Evolutionary conservation across 2,797 vertebrate genomes (phyloP).

Genomic region (Fistularia commersonii): DNA sequence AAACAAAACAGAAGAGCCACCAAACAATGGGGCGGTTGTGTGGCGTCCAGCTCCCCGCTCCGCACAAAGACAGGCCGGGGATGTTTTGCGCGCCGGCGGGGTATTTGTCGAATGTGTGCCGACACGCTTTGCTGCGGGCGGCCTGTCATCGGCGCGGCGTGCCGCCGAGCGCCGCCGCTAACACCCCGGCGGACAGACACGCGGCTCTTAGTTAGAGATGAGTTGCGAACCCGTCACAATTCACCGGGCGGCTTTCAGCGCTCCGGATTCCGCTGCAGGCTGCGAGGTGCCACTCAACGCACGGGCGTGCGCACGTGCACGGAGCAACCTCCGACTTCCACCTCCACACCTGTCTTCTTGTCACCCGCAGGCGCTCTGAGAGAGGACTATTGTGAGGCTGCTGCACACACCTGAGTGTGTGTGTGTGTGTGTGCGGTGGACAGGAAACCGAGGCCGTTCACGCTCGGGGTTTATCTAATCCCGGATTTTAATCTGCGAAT

Average conservation of each 20-base stretch:
- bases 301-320: conserved; percentile 4
- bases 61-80: conserved; percentile 16
- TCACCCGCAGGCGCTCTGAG: conserved; percentile 24
- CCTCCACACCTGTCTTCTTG: conserved; percentile 40
- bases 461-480: too few relatives aligned
- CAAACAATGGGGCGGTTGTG: not conserved
- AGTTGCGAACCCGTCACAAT: conserved; percentile 51
- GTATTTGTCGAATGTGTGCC: conserved; percentile 34
- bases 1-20: too few relatives aligned
- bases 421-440: too few relatives aligned
- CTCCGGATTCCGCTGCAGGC: conserved; percentile 46
- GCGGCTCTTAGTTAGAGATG: conserved; percentile 44
- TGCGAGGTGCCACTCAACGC: conserved; percentile 27
- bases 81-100: conserved; percentile 16
- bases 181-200: conserved; percentile 43
- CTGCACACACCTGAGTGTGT: conserved; percentile 3
- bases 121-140: conserved; percentile 50
- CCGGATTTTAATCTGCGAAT: too few relatives aligned
- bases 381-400: conserved; percentile 21
- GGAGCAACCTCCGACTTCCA: conserved; percentile 3
- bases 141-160: conserved; percentile 53
- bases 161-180: conserved; percentile 44
- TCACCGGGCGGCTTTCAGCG: conserved; percentile 58
- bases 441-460: too few relatives aligned
- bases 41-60: not conserved